Evolutionary conservation across 1,140 invertebrate species (phyloP).

Genomic region (Zaprionus tsacasi): DNA sequence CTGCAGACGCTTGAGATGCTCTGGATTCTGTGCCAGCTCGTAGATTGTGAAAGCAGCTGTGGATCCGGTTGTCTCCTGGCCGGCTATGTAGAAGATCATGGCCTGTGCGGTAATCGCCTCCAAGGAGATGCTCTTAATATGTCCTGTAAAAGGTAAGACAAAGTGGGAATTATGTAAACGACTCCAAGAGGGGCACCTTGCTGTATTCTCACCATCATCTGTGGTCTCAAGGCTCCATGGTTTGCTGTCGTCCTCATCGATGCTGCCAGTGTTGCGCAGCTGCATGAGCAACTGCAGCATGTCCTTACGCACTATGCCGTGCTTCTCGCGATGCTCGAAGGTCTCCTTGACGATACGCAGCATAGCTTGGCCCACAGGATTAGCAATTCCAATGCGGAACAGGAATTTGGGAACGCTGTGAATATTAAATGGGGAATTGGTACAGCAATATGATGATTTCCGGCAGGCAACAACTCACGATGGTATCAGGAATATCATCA

Average conservation of each 20-base stretch:
- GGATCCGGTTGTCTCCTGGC: conserved; percentile 90
- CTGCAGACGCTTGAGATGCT: conserved; percentile 86
- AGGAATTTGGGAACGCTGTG: conserved; percentile 54
- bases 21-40: conserved; percentile 86
- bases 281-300: conserved; percentile 86
- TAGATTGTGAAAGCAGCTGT: conserved; percentile 86
- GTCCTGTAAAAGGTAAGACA: conserved; percentile 28
- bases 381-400: conserved; percentile 55
- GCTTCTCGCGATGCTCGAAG: conserved; percentile 85
- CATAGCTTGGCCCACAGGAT: conserved; percentile 43
- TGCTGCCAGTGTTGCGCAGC: conserved; percentile 84
- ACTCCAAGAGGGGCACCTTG: neutral
- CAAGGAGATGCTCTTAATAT: conserved; percentile 78
- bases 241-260: conserved; percentile 75
- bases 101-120: conserved; percentile 86
- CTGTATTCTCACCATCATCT: conserved; percentile 36
- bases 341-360: conserved; percentile 85
- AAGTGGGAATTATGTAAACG: neutral
- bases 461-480: conserved; percentile 51
- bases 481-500: conserved; percentile 66
- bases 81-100: conserved; percentile 88
- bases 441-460: too few species aligned
- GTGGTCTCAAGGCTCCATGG: conserved; percentile 59
- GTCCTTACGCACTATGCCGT: conserved; percentile 85
- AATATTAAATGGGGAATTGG: neutral